Evolutionary conservation across 2,113 vertebrate genomes (phyloP).

Genomic region (Anas platyrhynchos): DNA sequence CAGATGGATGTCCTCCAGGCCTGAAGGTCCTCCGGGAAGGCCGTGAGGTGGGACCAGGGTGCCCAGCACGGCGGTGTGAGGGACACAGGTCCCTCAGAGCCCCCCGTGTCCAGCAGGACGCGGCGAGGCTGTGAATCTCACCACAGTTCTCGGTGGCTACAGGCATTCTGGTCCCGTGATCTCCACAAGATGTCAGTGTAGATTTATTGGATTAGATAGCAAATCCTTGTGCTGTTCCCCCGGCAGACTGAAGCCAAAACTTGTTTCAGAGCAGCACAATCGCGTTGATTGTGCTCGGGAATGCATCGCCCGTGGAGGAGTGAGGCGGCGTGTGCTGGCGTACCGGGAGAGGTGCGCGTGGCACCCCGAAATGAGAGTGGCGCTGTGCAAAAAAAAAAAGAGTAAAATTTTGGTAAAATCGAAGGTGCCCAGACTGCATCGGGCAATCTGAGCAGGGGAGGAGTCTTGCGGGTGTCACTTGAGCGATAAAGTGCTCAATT

Average conservation of each 20-base stretch:
- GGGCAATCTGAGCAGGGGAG: neutral
- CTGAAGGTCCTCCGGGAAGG: neutral
- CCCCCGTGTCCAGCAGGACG: neutral
- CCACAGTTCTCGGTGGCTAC: neutral
- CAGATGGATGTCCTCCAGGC: neutral
- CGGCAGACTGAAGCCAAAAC: neutral
- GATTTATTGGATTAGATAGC: constrained; percentile 53
- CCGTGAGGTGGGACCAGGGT: too few species aligned
- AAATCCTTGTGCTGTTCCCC: neutral
- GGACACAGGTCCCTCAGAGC: neutral
- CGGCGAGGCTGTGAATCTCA: neutral
- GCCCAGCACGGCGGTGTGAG: fast-evolving
- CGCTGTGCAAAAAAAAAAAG: neutral
- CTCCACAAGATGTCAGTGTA: constrained; percentile 73
- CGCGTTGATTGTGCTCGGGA: constrained; percentile 44
- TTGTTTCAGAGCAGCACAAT: constrained; percentile 29
- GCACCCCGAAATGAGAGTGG: neutral
- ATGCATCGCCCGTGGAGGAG: neutral
- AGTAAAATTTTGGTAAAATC: fast-evolving
- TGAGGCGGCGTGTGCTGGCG: fast-evolving
- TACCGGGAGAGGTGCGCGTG: neutral
- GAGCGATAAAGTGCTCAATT: neutral
- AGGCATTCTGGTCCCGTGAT: neutral
- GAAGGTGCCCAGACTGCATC: neutral
- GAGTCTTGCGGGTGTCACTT: neutral